Conservation (phyloP, 2,797 vertebrate genomes). For the Pygocentrus nattereri region DNA sequence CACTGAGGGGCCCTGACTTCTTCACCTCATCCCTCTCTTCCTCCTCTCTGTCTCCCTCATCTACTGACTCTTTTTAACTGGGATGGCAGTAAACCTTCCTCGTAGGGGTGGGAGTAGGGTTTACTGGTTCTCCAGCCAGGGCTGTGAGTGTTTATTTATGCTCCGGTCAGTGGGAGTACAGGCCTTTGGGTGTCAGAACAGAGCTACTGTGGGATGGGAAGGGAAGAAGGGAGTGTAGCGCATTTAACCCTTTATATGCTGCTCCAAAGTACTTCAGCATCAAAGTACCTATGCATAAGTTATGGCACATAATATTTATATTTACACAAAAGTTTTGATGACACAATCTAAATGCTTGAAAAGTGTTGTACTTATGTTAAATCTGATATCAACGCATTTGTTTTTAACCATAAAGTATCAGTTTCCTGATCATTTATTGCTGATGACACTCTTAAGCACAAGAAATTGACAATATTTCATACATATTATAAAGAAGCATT, state of each 20-base stretch:
- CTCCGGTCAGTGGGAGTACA: slow-evolving; percentile 52
- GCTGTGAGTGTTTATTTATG: slow-evolving; percentile 61
- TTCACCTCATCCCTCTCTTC: slow-evolving; percentile 55
- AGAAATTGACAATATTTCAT: neutral
- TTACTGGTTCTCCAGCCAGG: slow-evolving; percentile 55
- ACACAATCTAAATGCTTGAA: too few relatives aligned
- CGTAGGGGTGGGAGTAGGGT: slow-evolving; percentile 44
- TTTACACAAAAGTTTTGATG: too few relatives aligned
- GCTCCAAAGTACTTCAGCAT: neutral
- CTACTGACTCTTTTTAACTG: slow-evolving; percentile 59
- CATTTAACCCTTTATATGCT: slow-evolving; percentile 30
- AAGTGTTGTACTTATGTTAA: too few relatives aligned
- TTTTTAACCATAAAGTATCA: too few relatives aligned
- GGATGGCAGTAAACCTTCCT: slow-evolving; percentile 60
- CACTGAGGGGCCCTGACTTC: slow-evolving; percentile 52
- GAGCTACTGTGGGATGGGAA: slow-evolving; percentile 26
- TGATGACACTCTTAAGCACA: neutral
- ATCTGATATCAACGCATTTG: too few relatives aligned
- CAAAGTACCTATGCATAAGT: too few relatives aligned
- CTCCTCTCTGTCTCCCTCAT: slow-evolving; percentile 51
- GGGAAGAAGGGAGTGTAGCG: neutral
- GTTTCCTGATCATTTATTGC: too few relatives aligned
- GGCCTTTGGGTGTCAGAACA: slow-evolving; percentile 35
- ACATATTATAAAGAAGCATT: too few relatives aligned
- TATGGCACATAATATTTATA: too few relatives aligned